phyloP scores from a whole-genome alignment of 2,797 vertebrate genomes.

The Lateolabrax maculatus region DNA sequence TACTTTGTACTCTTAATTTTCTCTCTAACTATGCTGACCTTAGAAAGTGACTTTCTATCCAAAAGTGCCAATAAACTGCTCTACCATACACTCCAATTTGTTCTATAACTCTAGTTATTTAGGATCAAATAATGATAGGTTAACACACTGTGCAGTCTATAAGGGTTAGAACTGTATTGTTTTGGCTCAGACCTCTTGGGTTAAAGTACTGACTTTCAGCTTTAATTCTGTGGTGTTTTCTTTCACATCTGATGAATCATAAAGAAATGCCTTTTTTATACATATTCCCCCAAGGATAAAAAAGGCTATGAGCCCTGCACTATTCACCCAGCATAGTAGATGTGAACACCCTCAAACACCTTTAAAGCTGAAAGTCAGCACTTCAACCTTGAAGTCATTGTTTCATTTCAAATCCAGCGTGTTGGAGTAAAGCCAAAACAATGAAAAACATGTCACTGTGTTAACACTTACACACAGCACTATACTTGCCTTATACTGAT shows the following conservation, averaged over 20 bases:
- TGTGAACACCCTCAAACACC: constrained; percentile 32
- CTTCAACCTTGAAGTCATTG: constrained; percentile 45
- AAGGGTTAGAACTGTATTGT: neutral
- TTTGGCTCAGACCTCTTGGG: constrained; percentile 23
- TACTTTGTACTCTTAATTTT: constrained; percentile 27
- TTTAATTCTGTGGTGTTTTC: constrained; percentile 37
- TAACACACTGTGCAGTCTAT: constrained; percentile 1
- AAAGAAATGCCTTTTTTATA: constrained; percentile 31
- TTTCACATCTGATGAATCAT: constrained; percentile 24
- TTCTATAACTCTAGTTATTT: constrained; percentile 22
- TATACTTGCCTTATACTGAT: neutral
- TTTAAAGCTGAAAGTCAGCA: constrained; percentile 55
- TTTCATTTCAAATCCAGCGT: constrained; percentile 44
- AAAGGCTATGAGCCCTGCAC: constrained; percentile 2
- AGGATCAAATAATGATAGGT: constrained; percentile 22
- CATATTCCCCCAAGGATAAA: constrained; percentile 28
- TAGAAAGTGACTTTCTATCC: constrained; percentile 43
- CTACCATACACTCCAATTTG: constrained; percentile 9
- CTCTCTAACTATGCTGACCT: constrained; percentile 48
- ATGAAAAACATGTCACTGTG: constrained; percentile 40
- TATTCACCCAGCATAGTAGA: constrained; percentile 20
- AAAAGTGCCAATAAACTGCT: constrained; percentile 26
- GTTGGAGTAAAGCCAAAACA: constrained; percentile 45
- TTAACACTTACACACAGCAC: constrained; percentile 1
- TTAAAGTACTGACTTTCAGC: constrained; percentile 41